These are phyloP conservation scores for Rhipidura dahli DNA, from an alignment of 2,113 vertebrate species.

Conservation along the genomic window DNA sequence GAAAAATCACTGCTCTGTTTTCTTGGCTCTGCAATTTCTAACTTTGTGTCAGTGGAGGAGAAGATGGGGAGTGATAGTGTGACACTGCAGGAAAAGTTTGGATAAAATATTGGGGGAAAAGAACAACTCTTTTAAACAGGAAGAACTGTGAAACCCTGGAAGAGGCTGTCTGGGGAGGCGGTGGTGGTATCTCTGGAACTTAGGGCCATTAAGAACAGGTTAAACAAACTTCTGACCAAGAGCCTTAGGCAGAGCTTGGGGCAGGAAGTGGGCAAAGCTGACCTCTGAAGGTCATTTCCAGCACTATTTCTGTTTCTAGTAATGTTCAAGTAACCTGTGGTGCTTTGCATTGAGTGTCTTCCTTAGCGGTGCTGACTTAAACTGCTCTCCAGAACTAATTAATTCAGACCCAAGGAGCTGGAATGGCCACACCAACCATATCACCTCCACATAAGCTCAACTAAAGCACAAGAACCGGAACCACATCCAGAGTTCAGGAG, in stretches of 20 bases:
- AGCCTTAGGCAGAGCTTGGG: not conserved
- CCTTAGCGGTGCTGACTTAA: not conserved
- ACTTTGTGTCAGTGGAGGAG: not conserved
- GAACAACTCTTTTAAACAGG: not conserved
- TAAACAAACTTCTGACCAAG: not conserved
- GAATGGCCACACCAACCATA: not conserved
- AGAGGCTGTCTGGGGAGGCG: not conserved
- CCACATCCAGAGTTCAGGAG: not conserved
- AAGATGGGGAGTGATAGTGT: not conserved
- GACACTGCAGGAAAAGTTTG: not conserved
- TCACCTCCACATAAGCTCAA: not conserved
- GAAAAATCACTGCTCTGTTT: not conserved
- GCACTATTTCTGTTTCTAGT: not conserved
- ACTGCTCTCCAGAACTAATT: not conserved
- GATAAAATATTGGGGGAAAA: not conserved
- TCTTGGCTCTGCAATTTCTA: not conserved
- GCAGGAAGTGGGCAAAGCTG: not conserved
- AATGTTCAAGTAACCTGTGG: not conserved
- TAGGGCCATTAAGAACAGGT: not conserved
- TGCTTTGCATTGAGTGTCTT: not conserved
- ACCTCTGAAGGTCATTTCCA: not conserved
- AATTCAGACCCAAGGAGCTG: not conserved
- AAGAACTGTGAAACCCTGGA: not conserved
- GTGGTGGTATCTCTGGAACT: not conserved
- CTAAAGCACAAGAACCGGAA: not conserved